Evolutionary conservation across 2,113 vertebrate genomes (phyloP).

Genomic region (Nothobranchius kuhntae): DNA sequence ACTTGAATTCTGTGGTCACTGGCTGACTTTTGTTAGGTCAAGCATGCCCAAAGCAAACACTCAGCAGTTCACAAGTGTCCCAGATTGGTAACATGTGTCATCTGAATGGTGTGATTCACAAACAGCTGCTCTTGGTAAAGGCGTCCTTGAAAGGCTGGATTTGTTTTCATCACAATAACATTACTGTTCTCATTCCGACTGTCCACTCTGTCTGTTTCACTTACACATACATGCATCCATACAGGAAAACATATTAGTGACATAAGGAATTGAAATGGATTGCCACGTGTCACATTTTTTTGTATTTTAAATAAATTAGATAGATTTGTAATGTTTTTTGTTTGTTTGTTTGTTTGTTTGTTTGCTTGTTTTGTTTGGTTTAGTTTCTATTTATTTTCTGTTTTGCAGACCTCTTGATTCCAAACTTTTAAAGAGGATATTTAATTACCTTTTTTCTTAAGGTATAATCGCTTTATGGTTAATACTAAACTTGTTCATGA

Average conservation of each 20-base stretch:
- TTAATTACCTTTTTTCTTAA: too few relatives aligned
- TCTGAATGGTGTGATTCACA: constrained; percentile 55
- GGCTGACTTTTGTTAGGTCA: constrained; percentile 11
- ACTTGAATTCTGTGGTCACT: not conserved
- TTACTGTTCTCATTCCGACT: constrained; percentile 46
- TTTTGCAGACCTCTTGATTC: too few relatives aligned
- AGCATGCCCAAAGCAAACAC: constrained; percentile 20
- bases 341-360: too few relatives aligned
- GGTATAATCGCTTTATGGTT: too few relatives aligned
- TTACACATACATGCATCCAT: not conserved
- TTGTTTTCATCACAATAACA: constrained; percentile 46
- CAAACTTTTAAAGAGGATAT: too few relatives aligned
- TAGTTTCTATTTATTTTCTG: too few relatives aligned
- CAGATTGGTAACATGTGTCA: constrained; percentile 55
- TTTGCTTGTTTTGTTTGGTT: too few relatives aligned
- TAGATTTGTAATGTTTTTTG: too few relatives aligned
- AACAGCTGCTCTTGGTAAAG: constrained; percentile 38
- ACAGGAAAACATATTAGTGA: not conserved
- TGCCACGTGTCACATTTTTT: too few relatives aligned
- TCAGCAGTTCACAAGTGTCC: constrained; percentile 15
- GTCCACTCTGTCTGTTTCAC: not conserved
- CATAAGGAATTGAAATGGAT: too few relatives aligned
- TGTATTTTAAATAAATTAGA: too few relatives aligned
- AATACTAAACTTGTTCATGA: too few relatives aligned
- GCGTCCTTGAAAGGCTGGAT: constrained; percentile 10